These are phyloP conservation scores for Austrolebias charrua DNA, from an alignment of 2,797 vertebrate genomes.

Conservation along the genomic window DNA sequence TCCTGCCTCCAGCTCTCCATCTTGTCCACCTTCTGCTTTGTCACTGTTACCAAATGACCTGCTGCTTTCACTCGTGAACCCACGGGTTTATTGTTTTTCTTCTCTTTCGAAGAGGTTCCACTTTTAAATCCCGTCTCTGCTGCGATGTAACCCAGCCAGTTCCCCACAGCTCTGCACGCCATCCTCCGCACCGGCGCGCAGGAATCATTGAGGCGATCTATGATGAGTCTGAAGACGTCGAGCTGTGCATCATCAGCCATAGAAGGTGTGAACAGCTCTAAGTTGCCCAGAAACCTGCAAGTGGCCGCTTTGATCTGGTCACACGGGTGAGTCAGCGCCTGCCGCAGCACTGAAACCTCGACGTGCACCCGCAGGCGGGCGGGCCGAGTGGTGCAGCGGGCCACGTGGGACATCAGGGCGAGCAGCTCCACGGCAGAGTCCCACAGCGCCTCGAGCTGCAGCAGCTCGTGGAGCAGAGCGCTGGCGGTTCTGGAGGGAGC, in stretches of 20 bases:
- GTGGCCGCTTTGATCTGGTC: slow-evolving; percentile 80
- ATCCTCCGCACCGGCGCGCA: slow-evolving; percentile 63
- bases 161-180: slow-evolving; percentile 76
- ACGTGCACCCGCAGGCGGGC: slow-evolving; percentile 64
- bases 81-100: slow-evolving; percentile 22
- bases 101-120: slow-evolving; percentile 22
- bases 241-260: slow-evolving; percentile 19
- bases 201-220: slow-evolving; percentile 63
- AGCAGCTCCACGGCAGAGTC: slow-evolving; percentile 82
- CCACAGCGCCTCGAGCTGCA: slow-evolving; percentile 67
- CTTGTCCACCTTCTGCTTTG: slow-evolving; percentile 16
- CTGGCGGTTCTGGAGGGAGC: slow-evolving; percentile 55
- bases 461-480: slow-evolving; percentile 72
- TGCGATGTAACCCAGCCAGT: slow-evolving; percentile 71
- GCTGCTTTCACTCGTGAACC: slow-evolving; percentile 7
- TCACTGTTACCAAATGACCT: slow-evolving; percentile 3
- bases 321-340: slow-evolving; percentile 77
- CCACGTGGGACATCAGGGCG: slow-evolving; percentile 80
- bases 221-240: slow-evolving; percentile 65
- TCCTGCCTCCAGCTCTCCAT: slow-evolving; percentile 66
- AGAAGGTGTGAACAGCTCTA: slow-evolving; percentile 54
- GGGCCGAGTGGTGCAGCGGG: slow-evolving; percentile 63
- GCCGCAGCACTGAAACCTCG: slow-evolving; percentile 68
- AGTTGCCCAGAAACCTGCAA: slow-evolving; percentile 84
- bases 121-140: slow-evolving; percentile 22